phyloP scores from a whole-genome alignment of 2,797 vertebrate genomes.

The Lepus townsendii region DNA sequence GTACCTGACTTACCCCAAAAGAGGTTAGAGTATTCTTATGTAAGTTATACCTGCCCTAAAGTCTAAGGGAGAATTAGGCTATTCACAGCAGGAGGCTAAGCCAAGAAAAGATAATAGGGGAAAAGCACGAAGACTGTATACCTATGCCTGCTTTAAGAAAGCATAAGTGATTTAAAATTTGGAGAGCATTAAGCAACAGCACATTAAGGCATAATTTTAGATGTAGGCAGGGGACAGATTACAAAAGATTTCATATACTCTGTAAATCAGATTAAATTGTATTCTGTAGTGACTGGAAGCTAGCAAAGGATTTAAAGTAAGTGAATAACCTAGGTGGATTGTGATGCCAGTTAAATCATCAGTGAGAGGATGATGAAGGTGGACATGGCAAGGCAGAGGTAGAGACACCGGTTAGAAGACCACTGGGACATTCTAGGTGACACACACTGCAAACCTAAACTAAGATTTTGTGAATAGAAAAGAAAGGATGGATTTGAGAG shows the following conservation, averaged over 20 bases:
- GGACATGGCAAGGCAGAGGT: constrained; percentile 11
- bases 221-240: background rate
- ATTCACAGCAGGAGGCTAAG: background rate
- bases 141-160: constrained; percentile 12
- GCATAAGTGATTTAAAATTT: constrained; percentile 40
- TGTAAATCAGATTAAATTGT: constrained; percentile 53
- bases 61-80: constrained; percentile 38
- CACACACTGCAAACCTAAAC: background rate
- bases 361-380: constrained; percentile 40
- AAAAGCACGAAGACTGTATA: background rate
- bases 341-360: constrained; percentile 49
- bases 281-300: constrained; percentile 19
- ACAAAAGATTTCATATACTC: constrained; percentile 30
- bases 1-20: constrained; percentile 11
- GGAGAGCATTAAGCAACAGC: background rate
- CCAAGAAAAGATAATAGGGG: background rate
- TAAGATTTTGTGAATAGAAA: constrained; percentile 1
- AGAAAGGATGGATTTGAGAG: constrained; percentile 41
- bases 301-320: constrained; percentile 60
- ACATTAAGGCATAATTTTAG: constrained; percentile 32
- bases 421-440: background rate
- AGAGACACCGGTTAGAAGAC: background rate
- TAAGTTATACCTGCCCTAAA: constrained; percentile 35
- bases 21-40: background rate
- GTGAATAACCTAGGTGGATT: constrained; percentile 45